Evolutionary conservation across 2,888 invertebrate genomes (phyloP), one percentile per base, ranked within the genome.

Genomic region (Pristionchus entomophagus): DNA sequence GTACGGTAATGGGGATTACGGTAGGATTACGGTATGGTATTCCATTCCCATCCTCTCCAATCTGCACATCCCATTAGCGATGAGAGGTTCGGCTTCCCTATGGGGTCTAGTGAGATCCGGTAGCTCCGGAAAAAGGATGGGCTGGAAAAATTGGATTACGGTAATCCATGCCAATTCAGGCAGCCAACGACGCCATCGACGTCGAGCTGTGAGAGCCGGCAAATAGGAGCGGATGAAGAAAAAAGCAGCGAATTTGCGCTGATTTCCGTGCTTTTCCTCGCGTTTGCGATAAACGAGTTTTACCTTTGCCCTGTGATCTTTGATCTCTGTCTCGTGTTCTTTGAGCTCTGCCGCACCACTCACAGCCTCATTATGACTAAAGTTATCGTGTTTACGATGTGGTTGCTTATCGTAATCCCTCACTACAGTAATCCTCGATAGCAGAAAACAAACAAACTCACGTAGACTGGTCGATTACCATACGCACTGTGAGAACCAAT

Each of bases 231-330:
- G n/a, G 38, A 38, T 38, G n/a, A 38, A 38, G 22, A 45, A 45
- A 45, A 10, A 14, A 45, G 45, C 38, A 35, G 38, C 17, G 17
- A 17, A 35, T 14, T 6, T 22, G 38, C 69, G 38, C 69, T n/a
- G 38, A 41, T 32, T 38, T 69, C 38, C 65, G 65, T 35, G 41
- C 38, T 38, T n/a, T 69, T 69, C 35, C 19, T 32, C 65, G 19
- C 32, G 35, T 38, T 69, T 69, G 35, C 38, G n/a, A 69, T 69
- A 38, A 69, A 69, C 69, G 69, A 69, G 22, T 38, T 69, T 69
- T 69, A 69, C 69, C 38, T 38, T 32, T 41, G 29, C 38, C 38
- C n/a, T 56, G n/a, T n/a, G n/a, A n/a, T 22, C 56, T 22, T 8
- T 56, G 8, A n/a, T 56, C n/a, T n/a, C n/a, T n/a, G n/a, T n/a